These are phyloP conservation scores for Spondyliosoma cantharus DNA, from an alignment of 2,797 vertebrate species.

Conservation along the genomic window DNA sequence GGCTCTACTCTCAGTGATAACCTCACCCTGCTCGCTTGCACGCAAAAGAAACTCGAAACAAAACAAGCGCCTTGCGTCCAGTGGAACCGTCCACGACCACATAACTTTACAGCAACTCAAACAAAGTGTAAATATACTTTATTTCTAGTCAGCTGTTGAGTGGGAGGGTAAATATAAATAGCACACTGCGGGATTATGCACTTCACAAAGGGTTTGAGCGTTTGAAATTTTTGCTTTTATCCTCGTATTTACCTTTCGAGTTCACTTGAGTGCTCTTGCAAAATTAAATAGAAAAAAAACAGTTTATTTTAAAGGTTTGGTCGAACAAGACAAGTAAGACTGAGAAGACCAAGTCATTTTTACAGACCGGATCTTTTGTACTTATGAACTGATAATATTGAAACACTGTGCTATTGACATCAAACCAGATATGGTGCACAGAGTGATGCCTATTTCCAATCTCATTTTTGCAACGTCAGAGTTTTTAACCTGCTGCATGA, in stretches of 20 bases:
- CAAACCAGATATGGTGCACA: too few species aligned
- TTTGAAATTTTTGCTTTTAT: constrained; percentile 58
- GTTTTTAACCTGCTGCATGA: neutral
- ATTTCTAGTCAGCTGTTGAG: constrained; percentile 38
- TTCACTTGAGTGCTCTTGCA: constrained; percentile 33
- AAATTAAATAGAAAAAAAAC: neutral
- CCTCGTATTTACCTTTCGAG: constrained; percentile 42
- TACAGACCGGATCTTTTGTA: neutral
- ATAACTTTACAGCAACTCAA: constrained; percentile 16
- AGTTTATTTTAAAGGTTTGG: neutral
- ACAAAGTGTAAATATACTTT: constrained; percentile 38
- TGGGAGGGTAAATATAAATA: constrained; percentile 62
- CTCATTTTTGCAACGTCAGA: neutral
- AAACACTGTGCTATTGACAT: too few species aligned
- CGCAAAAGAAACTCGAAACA: neutral
- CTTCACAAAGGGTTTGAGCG: constrained; percentile 39
- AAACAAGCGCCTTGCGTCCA: constrained; percentile 14
- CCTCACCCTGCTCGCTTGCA: neutral
- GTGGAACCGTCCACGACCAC: constrained; percentile 17
- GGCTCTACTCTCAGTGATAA: neutral
- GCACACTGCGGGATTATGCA: constrained; percentile 22
- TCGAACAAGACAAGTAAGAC: too few species aligned
- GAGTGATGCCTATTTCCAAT: neutral
- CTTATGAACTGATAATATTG: neutral
- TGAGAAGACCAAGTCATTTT: neutral